phyloP scores from a whole-genome alignment of 2,797 vertebrate species.

The Acrocephalus scirpaceus region DNA sequence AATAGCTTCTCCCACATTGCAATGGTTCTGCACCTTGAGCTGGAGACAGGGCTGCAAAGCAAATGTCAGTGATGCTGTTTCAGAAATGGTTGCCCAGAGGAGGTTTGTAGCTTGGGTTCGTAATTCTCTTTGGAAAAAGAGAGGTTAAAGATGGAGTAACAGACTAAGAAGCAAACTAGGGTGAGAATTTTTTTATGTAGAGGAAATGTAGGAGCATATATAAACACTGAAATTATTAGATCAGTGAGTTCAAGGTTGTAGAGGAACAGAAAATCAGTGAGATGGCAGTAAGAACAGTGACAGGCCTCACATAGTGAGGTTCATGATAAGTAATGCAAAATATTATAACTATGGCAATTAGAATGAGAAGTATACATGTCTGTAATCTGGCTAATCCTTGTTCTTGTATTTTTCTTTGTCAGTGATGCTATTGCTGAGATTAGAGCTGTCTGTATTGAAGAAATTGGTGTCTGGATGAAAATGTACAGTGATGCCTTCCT shows the following conservation, averaged over 20 bases:
- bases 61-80: background rate
- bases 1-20: background rate
- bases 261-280: background rate
- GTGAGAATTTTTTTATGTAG: background rate
- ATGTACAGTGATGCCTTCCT: slow-evolving; percentile 99
- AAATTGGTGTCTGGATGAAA: slow-evolving; percentile 99
- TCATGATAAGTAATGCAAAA: background rate
- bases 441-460: slow-evolving; percentile 98
- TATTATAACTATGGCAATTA: background rate
- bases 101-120: background rate
- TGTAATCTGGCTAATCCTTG: background rate
- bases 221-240: background rate
- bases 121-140: background rate
- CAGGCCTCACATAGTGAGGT: background rate
- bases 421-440: slow-evolving; percentile 99
- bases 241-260: background rate
- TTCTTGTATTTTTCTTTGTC: background rate
- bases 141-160: background rate
- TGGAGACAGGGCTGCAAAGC: background rate
- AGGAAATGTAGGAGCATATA: background rate
- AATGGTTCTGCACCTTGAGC: background rate
- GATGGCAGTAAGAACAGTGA: background rate
- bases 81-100: background rate
- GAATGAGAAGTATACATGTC: background rate
- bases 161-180: background rate